phyloP scores from a whole-genome alignment of 2,797 vertebrate species.

The Myoxocephalus aenaeus region DNA sequence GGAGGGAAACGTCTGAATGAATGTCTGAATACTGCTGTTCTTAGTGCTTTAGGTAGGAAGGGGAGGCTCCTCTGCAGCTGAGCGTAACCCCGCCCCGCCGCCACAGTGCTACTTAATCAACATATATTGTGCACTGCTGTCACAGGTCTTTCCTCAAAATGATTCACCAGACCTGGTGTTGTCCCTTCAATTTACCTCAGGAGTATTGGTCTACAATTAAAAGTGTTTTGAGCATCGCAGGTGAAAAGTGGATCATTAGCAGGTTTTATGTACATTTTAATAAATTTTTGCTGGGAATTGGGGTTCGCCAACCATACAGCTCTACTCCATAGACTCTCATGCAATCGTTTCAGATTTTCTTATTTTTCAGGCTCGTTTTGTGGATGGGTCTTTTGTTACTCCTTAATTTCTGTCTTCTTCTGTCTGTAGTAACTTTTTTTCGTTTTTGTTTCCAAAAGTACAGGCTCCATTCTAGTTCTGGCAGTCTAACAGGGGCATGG shows the following conservation, averaged over 20 bases:
- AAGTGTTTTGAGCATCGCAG: background rate
- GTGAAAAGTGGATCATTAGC: background rate
- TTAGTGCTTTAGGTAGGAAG: background rate
- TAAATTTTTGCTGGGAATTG: background rate
- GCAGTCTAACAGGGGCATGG: background rate
- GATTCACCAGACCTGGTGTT: constrained; percentile 32
- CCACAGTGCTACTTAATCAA: constrained; percentile 35
- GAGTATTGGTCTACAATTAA: constrained; percentile 36
- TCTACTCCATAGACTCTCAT: background rate
- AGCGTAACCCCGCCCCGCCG: no score
- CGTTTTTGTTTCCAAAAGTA: background rate
- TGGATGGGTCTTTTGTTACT: no score
- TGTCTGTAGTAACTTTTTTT: no score
- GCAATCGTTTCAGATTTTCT: background rate
- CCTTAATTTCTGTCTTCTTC: background rate
- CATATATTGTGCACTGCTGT: constrained; percentile 34
- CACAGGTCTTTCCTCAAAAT: constrained; percentile 28
- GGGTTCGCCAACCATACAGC: background rate
- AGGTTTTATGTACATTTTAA: background rate
- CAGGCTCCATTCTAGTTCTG: background rate
- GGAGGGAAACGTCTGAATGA: background rate
- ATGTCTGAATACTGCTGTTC: background rate
- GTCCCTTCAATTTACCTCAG: constrained; percentile 33
- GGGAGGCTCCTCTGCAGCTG: no score
- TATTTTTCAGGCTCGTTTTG: background rate